These are phyloP conservation scores for Siderastrea radians DNA, from an alignment of 92 coral and sea anemone species.

Conservation along the genomic window DNA sequence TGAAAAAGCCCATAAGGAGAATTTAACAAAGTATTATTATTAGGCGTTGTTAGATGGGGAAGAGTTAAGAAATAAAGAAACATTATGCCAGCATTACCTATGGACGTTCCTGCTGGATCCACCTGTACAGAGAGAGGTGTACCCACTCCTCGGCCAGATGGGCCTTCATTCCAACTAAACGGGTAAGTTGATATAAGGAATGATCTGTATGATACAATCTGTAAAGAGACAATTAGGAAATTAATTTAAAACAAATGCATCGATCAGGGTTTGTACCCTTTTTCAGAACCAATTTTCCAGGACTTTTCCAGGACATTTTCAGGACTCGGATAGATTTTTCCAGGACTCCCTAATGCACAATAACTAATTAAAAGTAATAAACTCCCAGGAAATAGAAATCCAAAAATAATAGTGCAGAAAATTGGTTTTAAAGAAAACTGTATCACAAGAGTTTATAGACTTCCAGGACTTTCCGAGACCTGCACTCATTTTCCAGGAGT, in stretches of 20 bases:
- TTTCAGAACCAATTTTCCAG: no score
- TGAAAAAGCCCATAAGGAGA: no score
- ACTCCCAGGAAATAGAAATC: neutral
- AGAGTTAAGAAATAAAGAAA: neutral
- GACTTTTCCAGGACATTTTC: no score
- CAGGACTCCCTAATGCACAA: neutral
- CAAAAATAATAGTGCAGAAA: no score
- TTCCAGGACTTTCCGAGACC: no score
- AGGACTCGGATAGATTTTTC: no score
- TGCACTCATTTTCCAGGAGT: no score
- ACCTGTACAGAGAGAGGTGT: neutral
- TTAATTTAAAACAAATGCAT: neutral
- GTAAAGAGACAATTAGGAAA: neutral
- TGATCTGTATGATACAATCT: slow-evolving; percentile 96
- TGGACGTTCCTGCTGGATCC: slow-evolving; percentile 17
- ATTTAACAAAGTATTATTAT: no score
- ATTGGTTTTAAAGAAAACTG: no score
- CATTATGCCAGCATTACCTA: slow-evolving; percentile 7
- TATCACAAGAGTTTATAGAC: no score
- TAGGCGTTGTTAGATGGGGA: no score
- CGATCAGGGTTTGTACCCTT: neutral
- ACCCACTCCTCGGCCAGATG: slow-evolving; percentile 1
- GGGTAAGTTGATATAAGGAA: slow-evolving; percentile 86
- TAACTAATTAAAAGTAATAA: neutral
- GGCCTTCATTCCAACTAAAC: slow-evolving; percentile 51